Evolutionary conservation across 2,113 vertebrate genomes (phyloP), one percentile per base, ranked within the genome.

Genomic region (Thryonomys swinderianus): DNA sequence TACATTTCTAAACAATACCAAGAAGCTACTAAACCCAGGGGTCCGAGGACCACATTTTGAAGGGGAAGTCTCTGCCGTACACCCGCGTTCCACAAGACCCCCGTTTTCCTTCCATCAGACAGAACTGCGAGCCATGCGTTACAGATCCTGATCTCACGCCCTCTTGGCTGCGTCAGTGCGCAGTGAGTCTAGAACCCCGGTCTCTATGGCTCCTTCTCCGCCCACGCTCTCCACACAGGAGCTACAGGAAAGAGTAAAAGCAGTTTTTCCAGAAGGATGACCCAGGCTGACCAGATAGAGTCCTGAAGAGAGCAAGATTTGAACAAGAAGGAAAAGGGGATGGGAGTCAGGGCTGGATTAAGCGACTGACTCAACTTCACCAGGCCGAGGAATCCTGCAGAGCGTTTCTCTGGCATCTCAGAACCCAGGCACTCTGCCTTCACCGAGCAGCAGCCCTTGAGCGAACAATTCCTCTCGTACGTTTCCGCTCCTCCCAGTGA

Each of bases 391-490:
- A 64, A 40, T 84, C 21, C 32, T 85, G n/a, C n/a, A 34, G 57
- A 67, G 30, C 18, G 42, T 32, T 53, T 32, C 71, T 8, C 0
- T 30, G 34, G 34, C 14, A 3, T 83, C 21, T 62, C 53, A 76
- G 42, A 20, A 78, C 32, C 34, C 64, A 53, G 64, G 42, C 53
- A 59, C 51, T 84, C 48, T 90, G 59, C 62, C 86, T 87, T 87
- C 25, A 83, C 53, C 59, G 45, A 90, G 37, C 12, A 64, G 45
- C 17, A 51, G 21, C 40, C 42, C 79, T 90, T 30, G 13, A 92
- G 21, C 23, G 86, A 90, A 69, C 55, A n/a, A 64, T 82, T 45
- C 55, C 2, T 37, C 61, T 18, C 69, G 6, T 73, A 7, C 53
- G 30, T 51, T 79, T 2, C 21, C 20, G 16, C 11, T 57, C 27